A percentile compares a stretch with the other conserved stretches of the same genome.
Conservation (phyloP, 2,888 invertebrate species). For the Apamea anceps region DNA sequence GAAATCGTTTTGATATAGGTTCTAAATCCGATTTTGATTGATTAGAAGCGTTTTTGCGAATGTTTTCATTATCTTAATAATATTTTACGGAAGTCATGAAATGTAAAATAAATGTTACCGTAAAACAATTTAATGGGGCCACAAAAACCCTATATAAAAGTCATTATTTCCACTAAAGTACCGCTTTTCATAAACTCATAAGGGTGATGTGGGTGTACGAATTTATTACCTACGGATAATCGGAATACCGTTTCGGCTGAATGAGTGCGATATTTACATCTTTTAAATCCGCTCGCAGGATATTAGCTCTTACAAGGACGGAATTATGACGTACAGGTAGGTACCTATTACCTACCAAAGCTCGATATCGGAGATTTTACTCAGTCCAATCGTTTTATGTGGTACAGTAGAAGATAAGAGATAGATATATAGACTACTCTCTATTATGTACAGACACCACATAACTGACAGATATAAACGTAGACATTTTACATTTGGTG, state of each 20-base stretch:
- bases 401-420: no score
- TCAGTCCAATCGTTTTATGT: no score
- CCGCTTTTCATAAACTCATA: conserved; percentile 34
- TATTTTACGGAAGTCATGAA: conserved; percentile 5
- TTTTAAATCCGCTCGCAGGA: background rate
- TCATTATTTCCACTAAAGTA: conserved; percentile 21
- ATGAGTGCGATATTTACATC: background rate
- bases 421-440: no score
- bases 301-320: background rate
- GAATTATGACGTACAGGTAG: background rate
- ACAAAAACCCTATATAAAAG: conserved; percentile 24
- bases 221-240: conserved; percentile 21
- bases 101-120: conserved; percentile 26
- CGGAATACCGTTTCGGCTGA: conserved; percentile 2
- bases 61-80: conserved; percentile 17
- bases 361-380: background rate
- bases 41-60: background rate
- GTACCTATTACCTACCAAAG: background rate
- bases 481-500: no score
- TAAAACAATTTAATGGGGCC: conserved; percentile 30
- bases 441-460: no score
- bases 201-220: conserved; percentile 21
- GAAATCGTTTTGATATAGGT: background rate
- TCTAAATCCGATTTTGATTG: no score
- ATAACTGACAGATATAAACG: no score